These are phyloP conservation scores for Prionailurus viverrinus DNA, from an alignment of 2,113 vertebrate genomes.

Conservation along the genomic window DNA sequence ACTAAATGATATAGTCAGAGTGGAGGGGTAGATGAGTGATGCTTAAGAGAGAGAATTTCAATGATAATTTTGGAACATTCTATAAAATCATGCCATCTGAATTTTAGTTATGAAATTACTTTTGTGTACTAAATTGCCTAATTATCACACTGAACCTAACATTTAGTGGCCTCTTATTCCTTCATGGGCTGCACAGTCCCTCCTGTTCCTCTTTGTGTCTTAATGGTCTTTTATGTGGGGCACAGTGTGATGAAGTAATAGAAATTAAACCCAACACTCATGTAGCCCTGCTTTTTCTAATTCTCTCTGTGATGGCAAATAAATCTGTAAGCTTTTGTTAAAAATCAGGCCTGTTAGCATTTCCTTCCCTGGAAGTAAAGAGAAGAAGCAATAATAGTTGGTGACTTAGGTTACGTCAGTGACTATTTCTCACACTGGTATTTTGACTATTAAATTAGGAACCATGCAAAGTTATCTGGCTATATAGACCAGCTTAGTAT, in stretches of 20 bases:
- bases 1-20: background rate
- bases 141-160: conserved; percentile 14
- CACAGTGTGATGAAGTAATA: background rate
- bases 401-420: conserved; percentile 11
- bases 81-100: background rate
- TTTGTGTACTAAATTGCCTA: background rate
- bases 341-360: conserved; percentile 21
- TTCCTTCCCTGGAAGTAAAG: conserved; percentile 30
- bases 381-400: background rate
- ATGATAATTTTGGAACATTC: conserved; percentile 1
- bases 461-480: background rate
- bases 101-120: conserved; percentile 24
- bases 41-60: conserved; percentile 7
- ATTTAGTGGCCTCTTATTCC: conserved; percentile 7
- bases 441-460: background rate
- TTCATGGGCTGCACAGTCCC: background rate
- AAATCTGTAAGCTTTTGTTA: conserved; percentile 15
- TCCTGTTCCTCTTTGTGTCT: background rate
- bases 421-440: background rate
- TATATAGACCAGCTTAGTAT: background rate
- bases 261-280: background rate
- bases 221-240: background rate
- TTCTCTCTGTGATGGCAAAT: background rate
- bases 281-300: background rate
- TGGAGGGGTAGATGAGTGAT: background rate